Base-by-base conservation (phyloP, 2,113 vertebrate species). In the Protomyctophum bolini region DNA sequence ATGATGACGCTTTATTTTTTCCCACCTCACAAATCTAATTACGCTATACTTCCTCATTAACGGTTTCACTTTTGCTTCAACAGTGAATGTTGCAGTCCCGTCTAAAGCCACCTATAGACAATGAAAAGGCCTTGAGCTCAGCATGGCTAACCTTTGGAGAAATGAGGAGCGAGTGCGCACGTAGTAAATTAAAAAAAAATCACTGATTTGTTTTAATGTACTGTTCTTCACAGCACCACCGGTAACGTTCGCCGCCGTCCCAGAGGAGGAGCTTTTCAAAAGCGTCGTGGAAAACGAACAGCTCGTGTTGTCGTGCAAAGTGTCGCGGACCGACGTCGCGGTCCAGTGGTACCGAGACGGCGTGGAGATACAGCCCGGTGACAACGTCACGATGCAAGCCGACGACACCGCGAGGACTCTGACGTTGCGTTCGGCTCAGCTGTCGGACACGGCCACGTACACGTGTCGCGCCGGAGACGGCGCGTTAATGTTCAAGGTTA, bases 321-420 rank as follows among this genome's bases (percentile, higher is more conserved):
- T 94, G 14, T 93, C 93, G 0, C 84, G 88, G 55, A 33, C 80
- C 33, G 87, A 92, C 6, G 90, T 83, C 10, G 50, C 64, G 7
- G 87, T 89, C 51, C 90, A 88, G 70, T 94, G 94, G 94, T 93
- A 93, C 66, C 94, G 92, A 70, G 94, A 94, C 8, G 93, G 93
- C 51, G 73, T 70, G 15, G 91, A 93, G 70, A 82, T 93, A 6
- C 86, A 91, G 54, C 63, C 84, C 4, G 76, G 74, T 54, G 63
- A 66, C 63, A 81, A 88, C 7, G 58, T 92, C 8, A 67, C 71
- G 46, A 66, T 92, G 5, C 68, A 89, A 67, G 72, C 80, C 10
- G 86, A 92, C 8, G 83, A 68, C 29, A 85, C 54, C 28, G 59
- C 74, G 15, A 86, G 92, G 58, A 81, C 9, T 58, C 70, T 94